Evolutionary conservation across 2,888 invertebrate species (phyloP).

Genomic region (Apotomis capreana): DNA sequence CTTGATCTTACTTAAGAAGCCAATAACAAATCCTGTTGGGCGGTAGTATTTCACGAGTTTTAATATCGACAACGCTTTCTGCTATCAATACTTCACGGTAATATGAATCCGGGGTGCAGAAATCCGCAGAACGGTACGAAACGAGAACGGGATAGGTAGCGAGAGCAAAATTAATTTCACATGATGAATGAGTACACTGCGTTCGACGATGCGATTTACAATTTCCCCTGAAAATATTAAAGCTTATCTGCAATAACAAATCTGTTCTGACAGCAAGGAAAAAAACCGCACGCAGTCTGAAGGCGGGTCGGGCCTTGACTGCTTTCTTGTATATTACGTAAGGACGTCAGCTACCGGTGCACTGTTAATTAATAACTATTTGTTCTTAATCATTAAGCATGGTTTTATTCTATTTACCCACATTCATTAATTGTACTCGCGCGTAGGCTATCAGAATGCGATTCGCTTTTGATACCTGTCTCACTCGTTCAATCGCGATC

Average conservation of each 20-base stretch:
- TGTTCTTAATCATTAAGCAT: too few relatives aligned
- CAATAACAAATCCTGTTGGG: constrained; percentile 20
- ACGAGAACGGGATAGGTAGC: constrained; percentile 60
- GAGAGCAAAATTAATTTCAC: constrained; percentile 75
- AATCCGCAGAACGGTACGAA: constrained; percentile 71
- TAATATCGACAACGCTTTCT: constrained; percentile 62
- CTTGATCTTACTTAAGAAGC: constrained; percentile 21
- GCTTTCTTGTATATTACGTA: constrained; percentile 21
- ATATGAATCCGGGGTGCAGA: constrained; percentile 68
- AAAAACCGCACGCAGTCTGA: constrained; percentile 32
- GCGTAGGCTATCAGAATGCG: too few relatives aligned
- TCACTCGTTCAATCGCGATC: too few relatives aligned
- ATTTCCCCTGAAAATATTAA: constrained; percentile 62
- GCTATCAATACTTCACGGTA: constrained; percentile 64
- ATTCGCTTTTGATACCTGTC: too few relatives aligned
- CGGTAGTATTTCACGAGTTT: constrained; percentile 51
- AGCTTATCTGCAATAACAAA: constrained; percentile 53
- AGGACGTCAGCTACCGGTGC: constrained; percentile 14
- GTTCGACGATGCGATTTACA: constrained; percentile 71
- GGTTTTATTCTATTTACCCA: too few relatives aligned
- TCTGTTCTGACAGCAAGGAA: constrained; percentile 48
- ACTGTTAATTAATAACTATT: constrained; percentile 7
- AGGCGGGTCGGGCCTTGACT: constrained; percentile 21
- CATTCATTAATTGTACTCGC: too few relatives aligned
- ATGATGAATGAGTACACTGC: constrained; percentile 80